Conservation (phyloP, 1,140 invertebrate species). For the Sipha flava region DNA sequence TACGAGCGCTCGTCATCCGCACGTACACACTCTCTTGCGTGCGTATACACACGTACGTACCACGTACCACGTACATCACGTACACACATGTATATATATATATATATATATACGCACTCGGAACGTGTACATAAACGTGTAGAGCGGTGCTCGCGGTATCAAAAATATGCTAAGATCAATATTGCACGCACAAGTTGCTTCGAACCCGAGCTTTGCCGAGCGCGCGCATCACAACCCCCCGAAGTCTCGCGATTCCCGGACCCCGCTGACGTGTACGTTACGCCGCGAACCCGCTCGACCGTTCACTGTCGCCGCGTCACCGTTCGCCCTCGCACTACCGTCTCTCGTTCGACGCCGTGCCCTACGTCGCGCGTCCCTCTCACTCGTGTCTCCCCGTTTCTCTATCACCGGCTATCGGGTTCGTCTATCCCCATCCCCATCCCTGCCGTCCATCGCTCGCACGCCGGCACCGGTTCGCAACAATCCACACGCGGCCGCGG, state of each 20-base stretch:
- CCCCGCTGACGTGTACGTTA: neutral
- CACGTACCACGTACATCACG: neutral
- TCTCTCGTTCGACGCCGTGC: neutral
- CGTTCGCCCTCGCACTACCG: neutral
- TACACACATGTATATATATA: neutral
- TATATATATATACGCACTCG: neutral
- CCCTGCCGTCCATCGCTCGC: too few relatives aligned
- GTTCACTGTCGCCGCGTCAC: too few relatives aligned
- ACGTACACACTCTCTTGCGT: neutral
- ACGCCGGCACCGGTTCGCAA: too few relatives aligned
- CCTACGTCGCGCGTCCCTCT: neutral
- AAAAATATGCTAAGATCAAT: conserved; percentile 7
- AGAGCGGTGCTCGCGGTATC: neutral
- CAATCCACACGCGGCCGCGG: too few relatives aligned
- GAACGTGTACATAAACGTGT: too few relatives aligned
- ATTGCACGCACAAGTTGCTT: conserved; percentile 2
- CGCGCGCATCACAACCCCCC: neutral
- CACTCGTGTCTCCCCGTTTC: neutral
- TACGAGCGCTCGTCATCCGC: neutral
- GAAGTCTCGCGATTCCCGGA: neutral
- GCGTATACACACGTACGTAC: neutral
- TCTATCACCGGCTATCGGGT: too few relatives aligned
- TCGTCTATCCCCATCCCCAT: too few relatives aligned
- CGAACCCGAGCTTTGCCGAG: neutral
- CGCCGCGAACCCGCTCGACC: too few relatives aligned